A percentile compares a stretch with the other conserved stretches of the same genome.
Evolutionary conservation across 1,140 invertebrate genomes (phyloP).

Genomic region (Platyscapa corneri): DNA sequence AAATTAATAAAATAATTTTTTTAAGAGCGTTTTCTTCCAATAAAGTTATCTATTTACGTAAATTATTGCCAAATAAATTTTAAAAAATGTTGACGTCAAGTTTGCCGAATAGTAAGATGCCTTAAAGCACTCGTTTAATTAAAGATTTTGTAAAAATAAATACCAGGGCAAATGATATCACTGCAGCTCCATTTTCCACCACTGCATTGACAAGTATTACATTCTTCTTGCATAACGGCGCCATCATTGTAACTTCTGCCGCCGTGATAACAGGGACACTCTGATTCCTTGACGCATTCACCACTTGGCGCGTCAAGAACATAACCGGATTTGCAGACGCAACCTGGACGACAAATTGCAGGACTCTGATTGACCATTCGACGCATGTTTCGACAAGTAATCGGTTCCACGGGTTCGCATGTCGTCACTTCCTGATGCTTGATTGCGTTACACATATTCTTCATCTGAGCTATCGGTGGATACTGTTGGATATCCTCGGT

Average conservation of each 20-base stretch:
- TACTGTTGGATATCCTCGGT: conserved; percentile 78
- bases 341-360: conserved; percentile 83
- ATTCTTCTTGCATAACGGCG: conserved; percentile 84
- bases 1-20: too few relatives aligned
- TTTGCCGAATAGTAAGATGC: too few relatives aligned
- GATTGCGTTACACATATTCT: conserved; percentile 77
- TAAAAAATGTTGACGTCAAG: too few relatives aligned
- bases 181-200: conserved; percentile 83
- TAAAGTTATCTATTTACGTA: neutral
- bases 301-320: conserved; percentile 81
- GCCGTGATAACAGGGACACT: conserved; percentile 92
- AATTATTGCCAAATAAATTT: too few relatives aligned
- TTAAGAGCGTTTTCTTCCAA: neutral
- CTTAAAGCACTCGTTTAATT: too few relatives aligned
- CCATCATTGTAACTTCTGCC: conserved; percentile 87
- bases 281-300: conserved; percentile 80
- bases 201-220: conserved; percentile 84
- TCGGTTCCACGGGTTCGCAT: conserved; percentile 83
- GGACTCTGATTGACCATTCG: conserved; percentile 68
- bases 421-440: conserved; percentile 83
- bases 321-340: conserved; percentile 84
- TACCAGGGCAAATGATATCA: conserved; percentile 75
- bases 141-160: too few relatives aligned
- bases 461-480: conserved; percentile 77
- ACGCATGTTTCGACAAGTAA: conserved; percentile 89